Conservation (phyloP, 2,113 vertebrate genomes). For the Cryptomyrus ogoouensis region DNA sequence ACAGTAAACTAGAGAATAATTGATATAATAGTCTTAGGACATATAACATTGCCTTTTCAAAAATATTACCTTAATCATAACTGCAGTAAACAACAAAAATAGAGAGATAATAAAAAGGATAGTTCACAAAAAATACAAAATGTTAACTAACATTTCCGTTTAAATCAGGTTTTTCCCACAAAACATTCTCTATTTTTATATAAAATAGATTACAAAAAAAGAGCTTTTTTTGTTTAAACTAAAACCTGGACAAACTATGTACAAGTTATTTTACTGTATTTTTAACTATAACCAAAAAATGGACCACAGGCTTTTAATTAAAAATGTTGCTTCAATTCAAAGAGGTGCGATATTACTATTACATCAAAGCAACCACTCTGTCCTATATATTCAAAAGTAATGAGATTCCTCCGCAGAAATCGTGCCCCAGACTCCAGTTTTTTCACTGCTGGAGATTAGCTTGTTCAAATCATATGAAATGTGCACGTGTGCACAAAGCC, state of each 20-base stretch:
- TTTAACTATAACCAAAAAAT: slow-evolving; percentile 5
- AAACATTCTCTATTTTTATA: slow-evolving; percentile 21
- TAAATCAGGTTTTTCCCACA: background rate
- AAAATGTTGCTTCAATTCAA: background rate
- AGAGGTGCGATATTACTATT: background rate
- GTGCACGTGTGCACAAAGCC: background rate
- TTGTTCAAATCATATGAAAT: background rate
- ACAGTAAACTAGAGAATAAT: slow-evolving; percentile 15
- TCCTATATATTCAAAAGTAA: background rate
- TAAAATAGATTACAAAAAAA: slow-evolving; percentile 20
- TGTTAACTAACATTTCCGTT: slow-evolving; percentile 11
- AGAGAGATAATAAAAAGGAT: background rate
- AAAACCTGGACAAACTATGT: slow-evolving; percentile 23
- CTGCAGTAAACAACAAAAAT: slow-evolving; percentile 11
- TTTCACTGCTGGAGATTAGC: background rate
- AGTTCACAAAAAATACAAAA: slow-evolving; percentile 18
- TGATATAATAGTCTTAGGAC: slow-evolving; percentile 15
- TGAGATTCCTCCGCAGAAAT: background rate
- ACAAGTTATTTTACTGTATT: background rate
- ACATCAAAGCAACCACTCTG: background rate
- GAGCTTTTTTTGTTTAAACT: slow-evolving; percentile 15
- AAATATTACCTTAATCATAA: slow-evolving; percentile 24
- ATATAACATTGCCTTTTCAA: slow-evolving; percentile 11
- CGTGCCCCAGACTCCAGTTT: background rate
- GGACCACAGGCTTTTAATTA: background rate